Percentiles rank a stretch among this genome's conserved stretches.
These are phyloP conservation scores for Lytechinus variegatus DNA, from an alignment of 35 echinoderm and acorn worm genomes.

Conservation along the genomic window DNA sequence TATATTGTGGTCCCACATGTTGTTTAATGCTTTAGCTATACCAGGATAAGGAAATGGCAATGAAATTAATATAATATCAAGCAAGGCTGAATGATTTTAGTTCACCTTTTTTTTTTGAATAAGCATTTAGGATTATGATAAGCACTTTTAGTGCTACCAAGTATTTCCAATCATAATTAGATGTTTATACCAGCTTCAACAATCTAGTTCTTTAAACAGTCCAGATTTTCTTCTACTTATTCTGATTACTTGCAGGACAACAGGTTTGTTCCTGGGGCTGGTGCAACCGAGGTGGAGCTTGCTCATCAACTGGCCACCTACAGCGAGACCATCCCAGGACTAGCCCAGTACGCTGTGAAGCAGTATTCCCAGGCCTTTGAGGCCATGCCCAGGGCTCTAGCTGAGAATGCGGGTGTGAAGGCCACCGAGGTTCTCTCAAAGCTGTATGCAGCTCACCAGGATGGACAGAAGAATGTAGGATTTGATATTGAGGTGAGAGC, in stretches of 20 bases:
- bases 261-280: constrained; percentile 86
- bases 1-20: no score
- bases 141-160: no score
- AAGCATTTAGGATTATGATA: no score
- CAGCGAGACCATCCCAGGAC: constrained; percentile 91
- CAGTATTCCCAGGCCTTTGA: constrained; percentile 95
- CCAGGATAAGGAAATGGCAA: no score
- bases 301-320: constrained; percentile 82
- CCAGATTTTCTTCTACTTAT: no score
- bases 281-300: constrained; percentile 91
- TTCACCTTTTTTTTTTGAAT: no score
- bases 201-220: no score
- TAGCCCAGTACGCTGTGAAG: constrained; percentile 95
- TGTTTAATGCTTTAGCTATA: no score
- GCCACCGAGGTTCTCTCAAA: constrained; percentile 91
- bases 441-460: constrained; percentile 95
- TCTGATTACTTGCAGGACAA: constrained; percentile 59
- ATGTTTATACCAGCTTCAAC: no score
- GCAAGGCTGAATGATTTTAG: no score
- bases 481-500: constrained; percentile 92
- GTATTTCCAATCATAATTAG: no score
- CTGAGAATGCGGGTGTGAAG: constrained; percentile 95
- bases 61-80: no score
- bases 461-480: constrained; percentile 84
- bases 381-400: constrained; percentile 81